These are phyloP conservation scores for Escarpia spicata DNA, from an alignment of 2,888 invertebrate genomes.

Conservation along the genomic window DNA sequence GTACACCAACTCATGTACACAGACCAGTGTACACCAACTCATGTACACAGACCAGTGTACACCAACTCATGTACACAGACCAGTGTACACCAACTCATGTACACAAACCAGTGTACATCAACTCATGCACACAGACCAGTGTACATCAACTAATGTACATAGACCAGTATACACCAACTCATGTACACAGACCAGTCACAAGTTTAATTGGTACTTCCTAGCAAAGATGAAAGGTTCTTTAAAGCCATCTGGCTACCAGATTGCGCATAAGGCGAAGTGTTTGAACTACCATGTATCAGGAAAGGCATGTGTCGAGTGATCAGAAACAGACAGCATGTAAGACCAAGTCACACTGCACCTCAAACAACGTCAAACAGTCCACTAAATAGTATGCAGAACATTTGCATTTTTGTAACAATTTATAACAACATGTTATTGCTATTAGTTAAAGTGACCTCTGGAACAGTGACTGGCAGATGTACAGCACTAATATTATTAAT, in stretches of 20 bases:
- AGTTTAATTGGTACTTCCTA: neutral
- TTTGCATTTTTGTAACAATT: neutral
- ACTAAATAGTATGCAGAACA: neutral
- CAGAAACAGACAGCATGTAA: neutral
- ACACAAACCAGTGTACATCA: too few relatives aligned
- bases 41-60: too few relatives aligned
- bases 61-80: too few relatives aligned
- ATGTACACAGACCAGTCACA: neutral
- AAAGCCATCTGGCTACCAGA: neutral
- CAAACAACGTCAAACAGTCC: neutral
- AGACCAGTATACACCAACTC: too few relatives aligned
- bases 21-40: too few relatives aligned
- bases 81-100: too few relatives aligned
- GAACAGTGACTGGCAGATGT: too few relatives aligned
- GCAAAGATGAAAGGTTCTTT: neutral
- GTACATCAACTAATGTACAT: too few relatives aligned
- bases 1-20: too few relatives aligned
- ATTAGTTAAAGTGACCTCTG: too few relatives aligned
- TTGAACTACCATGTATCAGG: neutral
- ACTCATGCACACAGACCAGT: too few relatives aligned
- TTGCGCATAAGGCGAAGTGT: neutral
- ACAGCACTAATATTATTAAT: too few relatives aligned
- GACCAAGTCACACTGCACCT: neutral
- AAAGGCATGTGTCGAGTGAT: neutral
- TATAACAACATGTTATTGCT: neutral